These are phyloP conservation scores for Tyrophagus putrescentiae DNA, from an alignment of 1,140 invertebrate genomes.

Conservation along the genomic window DNA sequence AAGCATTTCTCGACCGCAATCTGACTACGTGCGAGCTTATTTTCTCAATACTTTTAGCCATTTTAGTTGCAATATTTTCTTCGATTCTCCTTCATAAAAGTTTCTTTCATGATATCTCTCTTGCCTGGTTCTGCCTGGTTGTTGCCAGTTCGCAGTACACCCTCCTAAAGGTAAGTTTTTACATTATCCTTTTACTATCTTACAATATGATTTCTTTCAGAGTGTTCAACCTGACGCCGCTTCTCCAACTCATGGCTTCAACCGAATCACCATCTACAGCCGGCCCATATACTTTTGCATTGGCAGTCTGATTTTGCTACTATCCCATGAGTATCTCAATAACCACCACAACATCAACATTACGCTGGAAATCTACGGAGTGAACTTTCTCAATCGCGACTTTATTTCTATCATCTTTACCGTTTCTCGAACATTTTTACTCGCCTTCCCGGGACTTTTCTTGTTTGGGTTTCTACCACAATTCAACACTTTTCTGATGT, in stretches of 20 bases:
- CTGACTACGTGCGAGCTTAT: slow-evolving; percentile 66
- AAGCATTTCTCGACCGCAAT: slow-evolving; percentile 84
- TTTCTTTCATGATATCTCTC: slow-evolving; percentile 78
- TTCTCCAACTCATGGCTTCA: slow-evolving; percentile 91
- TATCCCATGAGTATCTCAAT: slow-evolving; percentile 2
- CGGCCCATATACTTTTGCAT: slow-evolving; percentile 90
- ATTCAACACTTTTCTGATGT: slow-evolving; percentile 91
- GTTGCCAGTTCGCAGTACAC: slow-evolving; percentile 96
- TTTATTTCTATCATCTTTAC: slow-evolving; percentile 21
- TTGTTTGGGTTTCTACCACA: slow-evolving; percentile 87
- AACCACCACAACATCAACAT: neutral
- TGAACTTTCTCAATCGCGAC: slow-evolving; percentile 18
- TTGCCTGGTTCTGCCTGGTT: slow-evolving; percentile 89
- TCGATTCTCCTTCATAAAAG: slow-evolving; percentile 62
- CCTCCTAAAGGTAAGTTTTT: slow-evolving; percentile 57
- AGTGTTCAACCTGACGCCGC: slow-evolving; percentile 97
- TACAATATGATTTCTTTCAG: slow-evolving; percentile 28
- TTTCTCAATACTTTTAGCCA: slow-evolving; percentile 63
- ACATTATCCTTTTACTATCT: neutral
- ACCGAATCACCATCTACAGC: slow-evolving; percentile 63
- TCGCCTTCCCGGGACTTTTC: slow-evolving; percentile 83
- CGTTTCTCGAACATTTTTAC: slow-evolving; percentile 48
- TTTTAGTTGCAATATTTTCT: slow-evolving; percentile 70
- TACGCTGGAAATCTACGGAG: slow-evolving; percentile 16
- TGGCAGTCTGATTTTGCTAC: slow-evolving; percentile 40